Base-by-base conservation (phyloP, 1,140 invertebrate genomes). In the Platyscapa corneri region DNA sequence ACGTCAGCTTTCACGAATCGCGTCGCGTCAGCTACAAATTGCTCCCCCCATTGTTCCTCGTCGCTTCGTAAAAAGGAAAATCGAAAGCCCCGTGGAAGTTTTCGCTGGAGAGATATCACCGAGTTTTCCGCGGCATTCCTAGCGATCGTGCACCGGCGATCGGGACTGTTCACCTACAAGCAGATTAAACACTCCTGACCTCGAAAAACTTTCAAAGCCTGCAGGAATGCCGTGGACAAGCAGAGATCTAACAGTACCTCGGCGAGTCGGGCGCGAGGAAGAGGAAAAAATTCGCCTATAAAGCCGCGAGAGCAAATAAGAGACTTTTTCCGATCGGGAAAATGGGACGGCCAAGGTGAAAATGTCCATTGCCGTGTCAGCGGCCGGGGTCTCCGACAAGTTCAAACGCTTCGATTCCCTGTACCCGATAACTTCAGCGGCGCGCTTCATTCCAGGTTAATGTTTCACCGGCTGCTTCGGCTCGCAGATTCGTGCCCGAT, bases 311-410 rank as follows among this genome's bases (percentile, higher is more conserved):
- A 30, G 46, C 46, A 49, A 67, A 81, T 53, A 82, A 74, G 30
- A 70, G 64, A 53, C 10, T 74, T 49, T 74, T 42, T 42, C 27
- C 12, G 42, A 83, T 18, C 37, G 46, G 18, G 34, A 65, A 83
- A 75, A 64, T 83, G 56, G 67, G n/a, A 65, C 72, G 34, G 3
- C 34, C 32, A 34, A 83, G 56, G 53, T 83, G 82, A 46, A 83
- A 83, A 56, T 64, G 46, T 46, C 34, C 32, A 30, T 60, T 46
- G 49, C 30, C 39, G 60, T 32, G 49, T 53, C 49, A 53, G 8
- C 49, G 16, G 8, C 49, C 18, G 16, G 8, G 3, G 10, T 60
- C 27, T 3, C 2, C 23, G 27, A 76, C 14, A 65, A 64, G 37
- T 65, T 76, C 12, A 8, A 30, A 60, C 53, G 53, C 53, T 39